phyloP scores from a whole-genome alignment of 2,888 invertebrate genomes.

The Tubulanus polymorphus region DNA sequence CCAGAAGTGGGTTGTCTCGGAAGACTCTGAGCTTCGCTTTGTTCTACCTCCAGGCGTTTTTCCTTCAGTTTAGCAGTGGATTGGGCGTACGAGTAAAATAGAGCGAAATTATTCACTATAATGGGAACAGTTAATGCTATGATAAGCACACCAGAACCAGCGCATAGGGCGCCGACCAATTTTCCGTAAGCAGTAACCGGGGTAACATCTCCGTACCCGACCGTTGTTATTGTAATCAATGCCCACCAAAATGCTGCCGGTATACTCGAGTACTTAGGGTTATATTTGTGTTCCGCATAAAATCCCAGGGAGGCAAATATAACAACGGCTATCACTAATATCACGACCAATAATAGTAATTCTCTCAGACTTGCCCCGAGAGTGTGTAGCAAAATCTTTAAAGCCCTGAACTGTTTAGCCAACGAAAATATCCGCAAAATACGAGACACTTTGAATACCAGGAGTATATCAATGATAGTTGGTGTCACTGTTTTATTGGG shows the following conservation, averaged over 20 bases:
- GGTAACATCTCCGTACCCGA: constrained; percentile 52
- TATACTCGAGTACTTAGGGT: constrained; percentile 26
- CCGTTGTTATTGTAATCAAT: constrained; percentile 90
- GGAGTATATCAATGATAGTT: constrained; percentile 25
- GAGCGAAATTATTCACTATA: constrained; percentile 32
- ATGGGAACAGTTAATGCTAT: constrained; percentile 33
- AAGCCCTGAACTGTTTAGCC: constrained; percentile 30
- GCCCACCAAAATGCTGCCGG: constrained; percentile 89
- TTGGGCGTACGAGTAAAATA: constrained; percentile 32
- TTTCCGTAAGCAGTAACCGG: constrained; percentile 29
- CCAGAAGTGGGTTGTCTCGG: no score
- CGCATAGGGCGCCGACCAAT: constrained; percentile 29
- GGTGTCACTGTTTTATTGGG: constrained; percentile 23
- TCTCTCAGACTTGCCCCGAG: constrained; percentile 30
- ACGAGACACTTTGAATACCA: constrained; percentile 26
- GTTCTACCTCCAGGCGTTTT: neutral
- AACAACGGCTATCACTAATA: constrained; percentile 27
- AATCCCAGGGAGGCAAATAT: constrained; percentile 31
- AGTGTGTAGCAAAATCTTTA: constrained; percentile 32
- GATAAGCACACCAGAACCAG: constrained; percentile 29
- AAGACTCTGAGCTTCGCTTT: no score
- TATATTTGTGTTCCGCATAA: constrained; percentile 25
- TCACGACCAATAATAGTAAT: constrained; percentile 26
- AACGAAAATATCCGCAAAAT: constrained; percentile 31
- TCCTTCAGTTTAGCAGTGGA: constrained; percentile 26